Evolutionary conservation across 2,888 invertebrate genomes (phyloP).

Genomic region (Agonopterix heracliana): DNA sequence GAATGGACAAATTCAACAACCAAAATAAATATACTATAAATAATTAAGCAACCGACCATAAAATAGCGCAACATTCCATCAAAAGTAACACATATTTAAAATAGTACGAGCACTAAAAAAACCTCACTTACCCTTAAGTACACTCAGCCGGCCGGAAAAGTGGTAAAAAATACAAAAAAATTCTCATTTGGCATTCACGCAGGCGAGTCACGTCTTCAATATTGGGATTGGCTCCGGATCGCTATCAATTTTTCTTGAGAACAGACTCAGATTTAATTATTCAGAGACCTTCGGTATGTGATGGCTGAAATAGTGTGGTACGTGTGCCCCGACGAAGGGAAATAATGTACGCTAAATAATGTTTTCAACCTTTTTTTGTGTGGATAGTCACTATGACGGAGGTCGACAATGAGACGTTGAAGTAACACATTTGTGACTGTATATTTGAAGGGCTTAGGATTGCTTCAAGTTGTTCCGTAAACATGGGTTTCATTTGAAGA

Average conservation of each 20-base stretch:
- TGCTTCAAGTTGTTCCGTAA: too few species aligned
- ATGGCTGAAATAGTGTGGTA: slow-evolving; percentile 5
- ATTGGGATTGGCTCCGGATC: slow-evolving; percentile 58
- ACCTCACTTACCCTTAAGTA: slow-evolving; percentile 12
- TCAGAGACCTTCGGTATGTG: slow-evolving; percentile 28
- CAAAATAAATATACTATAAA: too few species aligned
- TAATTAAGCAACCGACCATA: too few species aligned
- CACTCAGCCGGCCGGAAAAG: slow-evolving; percentile 24
- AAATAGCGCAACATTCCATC: too few species aligned
- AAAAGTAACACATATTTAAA: too few species aligned
- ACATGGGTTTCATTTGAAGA: not conserved
- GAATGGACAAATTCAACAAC: too few species aligned
- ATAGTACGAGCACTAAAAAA: not conserved
- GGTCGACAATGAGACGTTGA: slow-evolving; percentile 3
- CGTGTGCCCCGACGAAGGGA: slow-evolving; percentile 4
- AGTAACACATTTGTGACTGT: not conserved
- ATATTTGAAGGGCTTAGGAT: too few species aligned
- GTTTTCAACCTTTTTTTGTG: slow-evolving; percentile 9
- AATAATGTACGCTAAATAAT: slow-evolving; percentile 6
- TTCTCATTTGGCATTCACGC: slow-evolving; percentile 15
- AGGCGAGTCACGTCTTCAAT: slow-evolving; percentile 55
- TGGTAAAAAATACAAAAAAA: slow-evolving; percentile 35
- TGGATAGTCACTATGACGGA: slow-evolving; percentile 8
- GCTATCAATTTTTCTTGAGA: slow-evolving; percentile 63
- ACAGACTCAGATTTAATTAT: slow-evolving; percentile 56